Conservation (phyloP, 2,113 vertebrate species). For the Oenanthe oenanthe region DNA sequence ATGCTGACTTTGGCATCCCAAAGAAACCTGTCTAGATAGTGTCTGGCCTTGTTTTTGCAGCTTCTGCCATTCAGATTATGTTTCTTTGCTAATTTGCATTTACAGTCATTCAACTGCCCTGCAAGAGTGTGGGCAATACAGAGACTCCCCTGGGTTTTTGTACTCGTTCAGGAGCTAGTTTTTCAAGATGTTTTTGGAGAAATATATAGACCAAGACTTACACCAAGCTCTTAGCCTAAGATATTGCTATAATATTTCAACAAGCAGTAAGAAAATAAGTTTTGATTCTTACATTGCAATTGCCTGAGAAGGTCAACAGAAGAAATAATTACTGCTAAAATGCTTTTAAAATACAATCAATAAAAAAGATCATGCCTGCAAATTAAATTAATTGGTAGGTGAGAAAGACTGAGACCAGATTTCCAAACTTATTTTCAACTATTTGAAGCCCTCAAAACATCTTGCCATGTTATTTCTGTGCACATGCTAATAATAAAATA, state of each 20-base stretch:
- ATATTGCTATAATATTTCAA: background rate
- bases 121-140: background rate
- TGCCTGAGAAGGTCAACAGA: background rate
- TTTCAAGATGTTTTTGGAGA: background rate
- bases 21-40: background rate
- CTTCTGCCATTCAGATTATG: background rate
- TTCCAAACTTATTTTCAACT: background rate
- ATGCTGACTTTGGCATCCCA: background rate
- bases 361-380: background rate
- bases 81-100: background rate
- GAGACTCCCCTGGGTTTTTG: background rate
- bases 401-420: background rate
- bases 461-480: background rate
- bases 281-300: background rate
- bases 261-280: background rate
- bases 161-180: background rate
- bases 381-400: background rate
- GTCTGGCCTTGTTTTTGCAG: background rate
- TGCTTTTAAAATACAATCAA: background rate
- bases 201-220: background rate
- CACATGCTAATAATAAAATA: background rate
- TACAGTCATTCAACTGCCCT: background rate
- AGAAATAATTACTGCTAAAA: background rate
- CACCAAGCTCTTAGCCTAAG: background rate
- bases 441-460: background rate